Base-by-base conservation (phyloP, 2,888 invertebrate genomes). In the Drosophila conformis region DNA sequence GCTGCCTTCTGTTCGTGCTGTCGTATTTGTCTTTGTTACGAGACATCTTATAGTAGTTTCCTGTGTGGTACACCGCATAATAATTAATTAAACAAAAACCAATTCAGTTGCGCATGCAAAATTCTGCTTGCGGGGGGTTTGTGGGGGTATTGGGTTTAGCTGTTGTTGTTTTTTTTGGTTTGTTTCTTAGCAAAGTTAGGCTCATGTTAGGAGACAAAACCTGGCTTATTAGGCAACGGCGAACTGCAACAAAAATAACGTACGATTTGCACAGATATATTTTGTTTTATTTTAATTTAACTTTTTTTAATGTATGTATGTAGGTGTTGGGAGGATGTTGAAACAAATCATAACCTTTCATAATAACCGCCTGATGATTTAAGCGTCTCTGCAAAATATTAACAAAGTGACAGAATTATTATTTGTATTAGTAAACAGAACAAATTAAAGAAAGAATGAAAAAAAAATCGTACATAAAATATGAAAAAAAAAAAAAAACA, bases 1-100 rank as follows among this genome's bases (percentile, higher is more conserved):
- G 97, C 90, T 96, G 95, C 93, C 98, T 95, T 94, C 97, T 95
- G 92, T 95, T 95, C 92, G 95, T 95, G 93, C 94, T 95, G 94
- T 97, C 97, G 95, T 97, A 97, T 95, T 97, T 97, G 94, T 97
- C 97, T 95, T 97, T 97, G 94, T 96, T 95, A 94, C 95, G 95
- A 94, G 95, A 95, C 95, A 95, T 95, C 90, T 92, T 93, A 91
- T 91, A 93, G 79, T 91, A 90, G 80, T 92, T 93, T 76, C 93
- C 93, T 93, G 69, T 78, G 64, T n/a, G 25, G 15, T 46, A 46
- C 46, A 46, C 8, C 25, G 49, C 15, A 69, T 52, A 63, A 54
- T 36, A 8, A 31, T 46, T 15, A 25, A 8, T 46, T 25, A 46
- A 46, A 46, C 46, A 63, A 36, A 57, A 46, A 27, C 31, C 7